These are phyloP conservation scores for Tryphoninae sp. DNA, from an alignment of 2,888 invertebrate species.

Conservation along the genomic window DNA sequence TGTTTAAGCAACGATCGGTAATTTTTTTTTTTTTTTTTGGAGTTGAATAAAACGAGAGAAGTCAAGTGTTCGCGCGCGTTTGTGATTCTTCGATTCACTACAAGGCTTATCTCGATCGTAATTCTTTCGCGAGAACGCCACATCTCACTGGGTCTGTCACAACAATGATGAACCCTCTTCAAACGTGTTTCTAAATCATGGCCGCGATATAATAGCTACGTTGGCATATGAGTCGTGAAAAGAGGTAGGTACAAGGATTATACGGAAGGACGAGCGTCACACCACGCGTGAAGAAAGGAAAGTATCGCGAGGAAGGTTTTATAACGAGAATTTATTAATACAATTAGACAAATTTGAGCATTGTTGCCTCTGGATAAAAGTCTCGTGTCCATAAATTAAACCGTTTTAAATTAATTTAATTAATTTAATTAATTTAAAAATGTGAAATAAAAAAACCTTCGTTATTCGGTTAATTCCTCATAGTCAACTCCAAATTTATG, in stretches of 20 bases:
- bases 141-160: constrained; percentile 52
- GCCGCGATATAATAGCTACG: constrained; percentile 3
- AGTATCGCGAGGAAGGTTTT: constrained; percentile 23
- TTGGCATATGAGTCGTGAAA: constrained; percentile 11
- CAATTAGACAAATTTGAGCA: neutral
- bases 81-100: constrained; percentile 47
- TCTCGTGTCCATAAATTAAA: neutral
- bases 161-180: constrained; percentile 61
- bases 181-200: constrained; percentile 40
- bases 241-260: constrained; percentile 49
- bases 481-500: too few species aligned
- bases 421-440: too few species aligned
- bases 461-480: too few species aligned
- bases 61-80: constrained; percentile 9
- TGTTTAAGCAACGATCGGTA: neutral
- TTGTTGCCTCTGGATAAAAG: neutral
- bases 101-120: constrained; percentile 57
- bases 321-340: constrained; percentile 9
- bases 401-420: too few species aligned
- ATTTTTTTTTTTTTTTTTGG: neutral
- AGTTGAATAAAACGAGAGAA: constrained; percentile 11
- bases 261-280: constrained; percentile 39
- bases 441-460: too few species aligned
- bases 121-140: constrained; percentile 32
- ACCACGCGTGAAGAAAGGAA: constrained; percentile 18